phyloP scores from a whole-genome alignment of 37 sponge, comb jelly and placozoan genomes.

The Petrosia ficiformis region DNA sequence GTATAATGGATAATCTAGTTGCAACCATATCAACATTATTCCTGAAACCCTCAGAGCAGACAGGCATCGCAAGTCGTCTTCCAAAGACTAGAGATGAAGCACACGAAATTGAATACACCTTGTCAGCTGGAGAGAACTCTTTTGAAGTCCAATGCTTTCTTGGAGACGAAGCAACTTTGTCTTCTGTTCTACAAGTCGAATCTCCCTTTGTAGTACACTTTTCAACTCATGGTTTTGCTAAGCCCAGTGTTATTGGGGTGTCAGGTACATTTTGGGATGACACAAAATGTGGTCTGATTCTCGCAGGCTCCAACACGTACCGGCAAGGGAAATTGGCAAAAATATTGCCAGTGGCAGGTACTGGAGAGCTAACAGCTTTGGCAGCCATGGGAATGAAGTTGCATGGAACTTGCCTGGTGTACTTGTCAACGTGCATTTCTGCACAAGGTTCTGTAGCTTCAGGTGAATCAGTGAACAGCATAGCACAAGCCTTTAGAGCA shows the following conservation, averaged over 20 bases:
- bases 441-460: conserved; percentile 26
- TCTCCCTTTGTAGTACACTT: conserved; percentile 20
- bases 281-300: conserved; percentile 27
- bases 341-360: conserved; percentile 19
- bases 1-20: background rate
- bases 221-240: conserved; percentile 38
- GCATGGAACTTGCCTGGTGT: conserved; percentile 22
- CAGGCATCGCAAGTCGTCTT: conserved; percentile 11
- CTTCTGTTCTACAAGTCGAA: conserved; percentile 3
- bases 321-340: background rate
- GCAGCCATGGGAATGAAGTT: conserved; percentile 31
- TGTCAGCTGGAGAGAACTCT: background rate
- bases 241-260: conserved; percentile 12
- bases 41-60: background rate
- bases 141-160: background rate
- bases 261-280: conserved; percentile 34
- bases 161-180: conserved; percentile 18
- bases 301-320: conserved; percentile 37
- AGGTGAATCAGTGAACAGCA: conserved; percentile 30
- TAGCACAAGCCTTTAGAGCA: conserved; percentile 26
- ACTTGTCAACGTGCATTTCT: conserved; percentile 32
- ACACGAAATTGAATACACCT: conserved; percentile 1
- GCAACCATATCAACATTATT: conserved; percentile 14
- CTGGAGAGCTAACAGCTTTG: conserved; percentile 35
- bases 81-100: conserved; percentile 19